Evolutionary conservation across 64 coral and sea anemone genomes (phyloP), one percentile per base, ranked within the genome.

Genomic region (Pocillopora damicornis): DNA sequence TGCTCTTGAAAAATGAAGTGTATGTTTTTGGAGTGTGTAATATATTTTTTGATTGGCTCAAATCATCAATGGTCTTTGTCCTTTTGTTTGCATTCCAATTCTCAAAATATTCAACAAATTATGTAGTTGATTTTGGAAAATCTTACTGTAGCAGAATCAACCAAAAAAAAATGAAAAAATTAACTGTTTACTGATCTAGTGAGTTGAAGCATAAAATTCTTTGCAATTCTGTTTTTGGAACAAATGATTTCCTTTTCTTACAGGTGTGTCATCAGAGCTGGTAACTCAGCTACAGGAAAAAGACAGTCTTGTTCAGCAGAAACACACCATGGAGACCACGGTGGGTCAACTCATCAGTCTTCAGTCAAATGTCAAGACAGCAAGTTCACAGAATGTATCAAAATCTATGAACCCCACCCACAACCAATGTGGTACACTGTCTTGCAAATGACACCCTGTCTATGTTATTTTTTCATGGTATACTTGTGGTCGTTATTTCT

Each of bases 271-370:
- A 17, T 80, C 85, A 62, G 81, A 73, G 17, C 88, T 93, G 37
- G 78, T 96, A 37, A 89, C 61, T 15, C 82, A 92, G 35, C 83
- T 96, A 11, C 87, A 96, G 59, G 88, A 93, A 79, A 93, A 87
- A 89, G 94, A 96, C 65, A 88, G 73, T 30, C 79, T 93, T 22
- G 20, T 88, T 6, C 91, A 87, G 15, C 94, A 96, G 45, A 84
- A 83, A 20, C 87, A 96, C 60, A 87, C 88, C 56, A 83, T 96
- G 79, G 77, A 87, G 11, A 76, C 88, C 4, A 96, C 91, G 22
- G 92, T 87, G 66, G 91, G 81, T 25, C 91, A 96, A 37, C 90
- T 96, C 17, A 88, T 96, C n/a, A 79, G 73, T 36, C 76, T 96
- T 14, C 88, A 92, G 20, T 86, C 86, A 14, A 96, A 87, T 75